phyloP scores from a whole-genome alignment of 92 coral and sea anemone species.

The Palythoa grandiflora region DNA sequence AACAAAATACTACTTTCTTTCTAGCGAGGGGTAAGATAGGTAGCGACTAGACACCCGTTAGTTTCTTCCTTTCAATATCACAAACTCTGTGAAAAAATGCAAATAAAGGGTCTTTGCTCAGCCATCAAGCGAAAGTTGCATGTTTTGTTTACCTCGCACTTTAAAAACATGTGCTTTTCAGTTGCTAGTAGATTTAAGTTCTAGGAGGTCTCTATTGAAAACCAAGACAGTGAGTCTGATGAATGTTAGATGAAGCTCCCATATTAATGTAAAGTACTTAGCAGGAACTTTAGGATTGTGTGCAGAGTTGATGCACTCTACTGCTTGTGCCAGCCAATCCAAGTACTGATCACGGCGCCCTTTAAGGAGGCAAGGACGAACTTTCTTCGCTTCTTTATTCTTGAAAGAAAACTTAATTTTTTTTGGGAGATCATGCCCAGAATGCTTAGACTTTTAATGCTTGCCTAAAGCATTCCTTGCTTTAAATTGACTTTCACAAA shows the following conservation, averaged over 20 bases:
- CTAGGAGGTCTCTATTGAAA: not conserved
- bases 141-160: constrained; percentile 2
- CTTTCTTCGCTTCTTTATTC: constrained; percentile 17
- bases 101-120: not conserved
- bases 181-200: not conserved
- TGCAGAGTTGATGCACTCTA: constrained; percentile 49
- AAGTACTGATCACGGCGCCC: constrained; percentile 24
- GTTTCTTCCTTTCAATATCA: not conserved
- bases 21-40: not conserved
- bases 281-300: constrained; percentile 45
- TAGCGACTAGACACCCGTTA: not conserved
- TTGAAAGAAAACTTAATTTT: not conserved
- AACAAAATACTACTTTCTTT: constrained; percentile 1
- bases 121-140: not conserved
- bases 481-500: constrained; percentile 25
- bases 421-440: constrained; percentile 34
- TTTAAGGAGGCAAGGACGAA: constrained; percentile 1
- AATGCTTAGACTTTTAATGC: constrained; percentile 34
- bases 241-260: constrained; percentile 6
- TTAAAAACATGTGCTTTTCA: not conserved
- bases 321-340: constrained; percentile 49
- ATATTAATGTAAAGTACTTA: constrained; percentile 1
- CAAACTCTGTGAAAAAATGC: not conserved
- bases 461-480: constrained; percentile 35
- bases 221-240: not conserved